A percentile compares a stretch with the other conserved stretches of the same genome.
Evolutionary conservation across 2,888 invertebrate species (phyloP).

Genomic region (Xanthostigma xanthostigma): DNA sequence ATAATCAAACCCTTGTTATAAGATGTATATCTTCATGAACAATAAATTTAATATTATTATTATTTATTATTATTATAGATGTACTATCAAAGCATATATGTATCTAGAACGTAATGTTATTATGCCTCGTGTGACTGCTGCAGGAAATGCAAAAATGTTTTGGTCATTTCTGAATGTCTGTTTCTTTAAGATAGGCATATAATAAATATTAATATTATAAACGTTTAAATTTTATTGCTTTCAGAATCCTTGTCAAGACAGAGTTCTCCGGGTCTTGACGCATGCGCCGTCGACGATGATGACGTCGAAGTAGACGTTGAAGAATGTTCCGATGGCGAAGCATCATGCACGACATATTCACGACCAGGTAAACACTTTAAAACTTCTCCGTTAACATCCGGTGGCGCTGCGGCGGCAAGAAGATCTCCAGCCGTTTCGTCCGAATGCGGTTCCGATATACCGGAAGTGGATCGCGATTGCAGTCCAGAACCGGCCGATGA

Average conservation of each 20-base stretch:
- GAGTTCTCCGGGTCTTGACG: conserved; percentile 31
- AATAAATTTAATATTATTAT: too few relatives aligned
- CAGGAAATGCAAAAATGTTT: too few relatives aligned
- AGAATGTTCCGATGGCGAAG: conserved; percentile 40
- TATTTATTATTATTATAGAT: too few relatives aligned
- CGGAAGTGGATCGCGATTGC: conserved; percentile 1
- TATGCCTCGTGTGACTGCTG: too few relatives aligned
- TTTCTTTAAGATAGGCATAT: too few relatives aligned
- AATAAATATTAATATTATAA: too few relatives aligned
- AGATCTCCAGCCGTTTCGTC: background rate
- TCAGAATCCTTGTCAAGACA: conserved; percentile 20
- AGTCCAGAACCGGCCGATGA: conserved; percentile 1
- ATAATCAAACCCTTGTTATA: too few relatives aligned
- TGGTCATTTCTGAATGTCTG: too few relatives aligned
- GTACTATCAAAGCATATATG: too few relatives aligned
- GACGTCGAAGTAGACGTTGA: conserved; percentile 42
- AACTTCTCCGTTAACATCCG: background rate
- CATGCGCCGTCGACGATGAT: conserved; percentile 29
- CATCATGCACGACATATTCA: conserved; percentile 15
- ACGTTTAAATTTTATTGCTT: background rate
- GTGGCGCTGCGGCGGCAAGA: background rate
- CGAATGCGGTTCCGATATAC: conserved; percentile 3
- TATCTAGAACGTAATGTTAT: too few relatives aligned
- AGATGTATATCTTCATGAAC: too few relatives aligned
- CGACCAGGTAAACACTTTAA: background rate